Percentiles rank a stretch among this genome's conserved stretches.
These are phyloP conservation scores for Mayetiola destructor DNA, from an alignment of 2,888 invertebrate species.

Conservation along the genomic window DNA sequence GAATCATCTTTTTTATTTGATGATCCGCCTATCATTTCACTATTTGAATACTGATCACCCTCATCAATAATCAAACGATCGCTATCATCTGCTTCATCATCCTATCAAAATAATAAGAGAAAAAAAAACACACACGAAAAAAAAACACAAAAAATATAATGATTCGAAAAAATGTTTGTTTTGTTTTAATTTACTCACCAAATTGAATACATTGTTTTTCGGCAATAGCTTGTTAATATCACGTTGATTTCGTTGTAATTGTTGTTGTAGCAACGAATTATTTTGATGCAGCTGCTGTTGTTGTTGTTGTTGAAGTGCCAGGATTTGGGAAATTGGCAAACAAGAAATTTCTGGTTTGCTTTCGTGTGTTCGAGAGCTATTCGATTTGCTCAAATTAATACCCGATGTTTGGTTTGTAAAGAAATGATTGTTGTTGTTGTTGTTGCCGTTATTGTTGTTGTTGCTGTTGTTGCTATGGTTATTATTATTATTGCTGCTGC, in stretches of 20 bases:
- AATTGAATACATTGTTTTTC: constrained; percentile 3
- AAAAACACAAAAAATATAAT: background rate
- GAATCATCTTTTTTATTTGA: constrained; percentile 32
- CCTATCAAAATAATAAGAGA: constrained; percentile 25
- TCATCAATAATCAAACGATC: constrained; percentile 47
- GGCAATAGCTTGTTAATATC: background rate
- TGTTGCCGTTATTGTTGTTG: background rate
- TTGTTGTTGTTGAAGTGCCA: background rate
- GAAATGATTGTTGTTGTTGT: background rate
- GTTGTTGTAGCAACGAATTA: constrained; percentile 21
- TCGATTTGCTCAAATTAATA: constrained; percentile 35
- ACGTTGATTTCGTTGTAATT: constrained; percentile 17
- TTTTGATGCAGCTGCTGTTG: constrained; percentile 15
- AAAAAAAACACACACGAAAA: background rate
- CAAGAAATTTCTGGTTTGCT: constrained; percentile 35
- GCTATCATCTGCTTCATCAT: constrained; percentile 48
- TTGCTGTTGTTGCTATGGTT: background rate
- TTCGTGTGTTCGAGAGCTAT: constrained; percentile 28
- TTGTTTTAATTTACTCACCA: constrained; percentile 4
- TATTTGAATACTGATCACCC: constrained; percentile 33
- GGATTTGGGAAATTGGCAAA: constrained; percentile 38
- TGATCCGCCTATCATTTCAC: constrained; percentile 21
- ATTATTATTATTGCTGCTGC: background rate
- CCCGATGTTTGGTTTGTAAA: constrained; percentile 16
- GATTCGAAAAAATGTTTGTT: background rate